Evolutionary conservation across 2,888 invertebrate species (phyloP), one percentile per base, ranked within the genome.

Genomic region (Cepaea hortensis): DNA sequence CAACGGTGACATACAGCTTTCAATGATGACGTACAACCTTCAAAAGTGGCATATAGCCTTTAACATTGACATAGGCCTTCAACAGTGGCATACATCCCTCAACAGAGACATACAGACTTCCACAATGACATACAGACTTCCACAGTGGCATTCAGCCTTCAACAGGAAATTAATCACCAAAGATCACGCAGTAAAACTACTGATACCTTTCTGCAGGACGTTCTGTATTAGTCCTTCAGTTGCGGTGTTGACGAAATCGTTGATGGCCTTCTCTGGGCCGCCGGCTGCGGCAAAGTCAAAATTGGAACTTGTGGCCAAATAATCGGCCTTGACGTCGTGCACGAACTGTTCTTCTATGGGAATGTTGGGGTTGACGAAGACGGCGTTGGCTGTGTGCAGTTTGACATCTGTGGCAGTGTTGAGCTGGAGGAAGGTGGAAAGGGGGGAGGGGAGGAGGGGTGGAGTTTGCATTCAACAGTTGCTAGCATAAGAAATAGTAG

Each of bases 271-370:
- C 20, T 84, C 84, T 1, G 84, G 84, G 13, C 84, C 84, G 18
- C 62, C 84, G 3, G 73, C 62, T 20, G 84, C 84, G 4, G 73
- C 62, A 15, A 84, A 46, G 62, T 84, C 84, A 84, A 84, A 84
- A 62, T 73, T 76, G 35, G 46, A 18, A 18, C 6, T 62, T 0
- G 46, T 35, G 61, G 84, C 84, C 55, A 75, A 75, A 48, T 84
- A 84, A 18, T 84, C 20, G 18, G 46, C 75, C 75, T 23, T 23
- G 75, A 62, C 76, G 9, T 84, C 84, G 18, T 23, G 20, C 3
- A 76, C 15, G 61, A 84, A 84, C 61, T 65, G 55, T 5, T 1
- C 5, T 20, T 70, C 62, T 20, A 84, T 84, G 23, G 73, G 61
- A 7, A 46, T 65, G 75, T 61, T 62, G 20, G 84, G 84, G 46